phyloP scores from a whole-genome alignment of 2,797 vertebrate species.

The Novumbra hubbsi region DNA sequence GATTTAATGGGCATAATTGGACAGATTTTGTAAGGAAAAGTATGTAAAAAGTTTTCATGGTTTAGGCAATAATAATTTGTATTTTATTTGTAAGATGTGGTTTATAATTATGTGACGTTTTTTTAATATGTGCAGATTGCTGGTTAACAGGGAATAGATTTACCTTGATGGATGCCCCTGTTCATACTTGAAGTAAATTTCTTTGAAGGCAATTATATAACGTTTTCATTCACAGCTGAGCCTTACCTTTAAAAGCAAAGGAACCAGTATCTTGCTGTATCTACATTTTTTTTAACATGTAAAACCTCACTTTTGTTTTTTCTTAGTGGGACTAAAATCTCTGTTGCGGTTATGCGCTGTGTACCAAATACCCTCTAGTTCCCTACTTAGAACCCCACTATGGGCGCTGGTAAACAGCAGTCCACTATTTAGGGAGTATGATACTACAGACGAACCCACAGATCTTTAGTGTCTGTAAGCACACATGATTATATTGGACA shows the following conservation, averaged over 20 bases:
- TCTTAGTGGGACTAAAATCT: conserved; percentile 27
- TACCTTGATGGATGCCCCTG: conserved; percentile 69
- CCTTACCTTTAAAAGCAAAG: conserved; percentile 72
- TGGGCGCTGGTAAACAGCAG: not conserved
- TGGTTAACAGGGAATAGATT: conserved; percentile 65
- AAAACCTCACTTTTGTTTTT: conserved; percentile 26
- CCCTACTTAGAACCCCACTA: not conserved
- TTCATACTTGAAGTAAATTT: conserved; percentile 72
- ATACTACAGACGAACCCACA: not conserved
- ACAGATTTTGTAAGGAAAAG: conserved; percentile 61
- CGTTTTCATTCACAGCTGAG: conserved; percentile 73
- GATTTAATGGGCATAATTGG: conserved; percentile 62
- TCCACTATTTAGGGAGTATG: not conserved
- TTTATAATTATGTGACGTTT: conserved; percentile 52
- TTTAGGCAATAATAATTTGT: conserved; percentile 52
- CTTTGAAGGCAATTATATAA: conserved; percentile 68
- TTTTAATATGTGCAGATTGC: conserved; percentile 64
- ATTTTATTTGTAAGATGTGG: conserved; percentile 48
- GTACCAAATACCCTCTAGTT: not conserved
- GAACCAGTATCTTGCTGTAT: conserved; percentile 63
- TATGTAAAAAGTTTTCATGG: not conserved
- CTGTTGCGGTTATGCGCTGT: conserved; percentile 24
- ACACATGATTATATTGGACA: conserved; percentile 62
- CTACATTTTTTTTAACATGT: conserved; percentile 39
- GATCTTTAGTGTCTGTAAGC: conserved; percentile 58